A percentile compares a stretch with the other conserved stretches of the same genome.
Evolutionary conservation across 2,113 vertebrate genomes (phyloP).

Genomic region (Bos indicus): DNA sequence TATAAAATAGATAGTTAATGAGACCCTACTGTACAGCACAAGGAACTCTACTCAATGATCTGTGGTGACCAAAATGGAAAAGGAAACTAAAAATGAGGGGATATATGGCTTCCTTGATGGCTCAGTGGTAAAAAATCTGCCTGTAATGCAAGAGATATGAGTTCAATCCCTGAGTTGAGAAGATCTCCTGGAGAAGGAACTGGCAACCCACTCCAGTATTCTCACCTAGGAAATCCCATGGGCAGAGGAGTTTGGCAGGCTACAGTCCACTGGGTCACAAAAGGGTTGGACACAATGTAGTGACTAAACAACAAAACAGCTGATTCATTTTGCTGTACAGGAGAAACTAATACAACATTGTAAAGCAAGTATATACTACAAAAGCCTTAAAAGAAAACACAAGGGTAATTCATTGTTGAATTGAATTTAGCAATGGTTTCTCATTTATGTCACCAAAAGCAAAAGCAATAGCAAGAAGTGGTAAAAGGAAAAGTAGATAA

Average conservation of each 20-base stretch:
- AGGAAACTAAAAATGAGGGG: not conserved
- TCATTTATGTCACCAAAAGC: not conserved
- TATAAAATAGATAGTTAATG: not conserved
- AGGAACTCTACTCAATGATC: not conserved
- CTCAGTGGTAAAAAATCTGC: not conserved
- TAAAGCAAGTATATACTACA: not conserved
- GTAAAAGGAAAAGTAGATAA: not conserved
- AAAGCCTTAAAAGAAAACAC: not conserved
- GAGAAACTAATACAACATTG: not conserved
- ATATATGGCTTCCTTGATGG: not conserved
- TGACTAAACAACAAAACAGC: not conserved
- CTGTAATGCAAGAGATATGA: not conserved
- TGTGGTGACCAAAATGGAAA: not conserved
- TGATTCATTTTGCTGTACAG: not conserved
- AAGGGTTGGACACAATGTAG: not conserved
- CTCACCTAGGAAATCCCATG: not conserved
- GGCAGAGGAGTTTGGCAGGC: not conserved
- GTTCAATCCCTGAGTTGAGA: not conserved
- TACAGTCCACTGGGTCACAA: not conserved
- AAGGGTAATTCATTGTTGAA: not conserved
- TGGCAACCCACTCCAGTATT: not conserved
- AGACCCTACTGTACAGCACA: not conserved
- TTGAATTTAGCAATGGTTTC: not conserved
- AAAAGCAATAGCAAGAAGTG: not conserved
- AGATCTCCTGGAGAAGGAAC: not conserved